Evolutionary conservation across 1,140 invertebrate species (phyloP).

Genomic region (Drosophila oshimai): DNA sequence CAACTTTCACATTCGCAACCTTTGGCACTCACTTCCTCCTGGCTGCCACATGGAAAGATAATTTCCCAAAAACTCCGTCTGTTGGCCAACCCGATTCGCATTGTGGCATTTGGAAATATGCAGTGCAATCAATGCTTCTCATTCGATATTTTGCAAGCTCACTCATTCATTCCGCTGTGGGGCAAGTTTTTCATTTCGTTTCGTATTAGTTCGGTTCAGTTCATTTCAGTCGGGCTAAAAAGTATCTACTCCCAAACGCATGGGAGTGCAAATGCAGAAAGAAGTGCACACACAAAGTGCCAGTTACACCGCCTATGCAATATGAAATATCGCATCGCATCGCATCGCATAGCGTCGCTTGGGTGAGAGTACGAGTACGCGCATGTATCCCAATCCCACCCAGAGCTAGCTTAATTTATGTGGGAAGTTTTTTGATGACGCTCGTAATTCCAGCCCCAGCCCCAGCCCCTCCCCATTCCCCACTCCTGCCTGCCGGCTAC

Average conservation of each 20-base stretch:
- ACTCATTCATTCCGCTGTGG: slow-evolving; percentile 21
- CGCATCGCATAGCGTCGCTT: too few relatives aligned
- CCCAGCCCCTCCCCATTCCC: background rate
- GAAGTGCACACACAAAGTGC: slow-evolving; percentile 18
- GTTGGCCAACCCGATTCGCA: slow-evolving; percentile 22
- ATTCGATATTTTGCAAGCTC: slow-evolving; percentile 46
- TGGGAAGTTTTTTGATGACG: slow-evolving; percentile 60
- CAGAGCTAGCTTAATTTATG: slow-evolving; percentile 67
- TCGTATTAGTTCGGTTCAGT: slow-evolving; percentile 3
- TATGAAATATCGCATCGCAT: slow-evolving; percentile 59
- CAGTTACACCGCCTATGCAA: slow-evolving; percentile 23
- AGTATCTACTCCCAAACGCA: slow-evolving; percentile 30
- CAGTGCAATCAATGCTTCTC: slow-evolving; percentile 43
- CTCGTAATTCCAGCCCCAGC: slow-evolving; percentile 20
- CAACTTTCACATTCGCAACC: slow-evolving; percentile 75
- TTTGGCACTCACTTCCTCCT: slow-evolving; percentile 68
- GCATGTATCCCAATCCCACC: slow-evolving; percentile 13
- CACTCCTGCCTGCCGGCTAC: background rate
- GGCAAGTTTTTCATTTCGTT: slow-evolving; percentile 28
- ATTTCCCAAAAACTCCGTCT: slow-evolving; percentile 8
- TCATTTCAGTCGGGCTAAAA: slow-evolving; percentile 6
- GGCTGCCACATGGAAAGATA: background rate
- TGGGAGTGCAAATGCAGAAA: slow-evolving; percentile 24
- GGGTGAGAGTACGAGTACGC: slow-evolving; percentile 5
- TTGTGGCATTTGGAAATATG: slow-evolving; percentile 34